These are phyloP conservation scores for Amorpha juglandis DNA, from an alignment of 2,888 invertebrate genomes.

Conservation along the genomic window DNA sequence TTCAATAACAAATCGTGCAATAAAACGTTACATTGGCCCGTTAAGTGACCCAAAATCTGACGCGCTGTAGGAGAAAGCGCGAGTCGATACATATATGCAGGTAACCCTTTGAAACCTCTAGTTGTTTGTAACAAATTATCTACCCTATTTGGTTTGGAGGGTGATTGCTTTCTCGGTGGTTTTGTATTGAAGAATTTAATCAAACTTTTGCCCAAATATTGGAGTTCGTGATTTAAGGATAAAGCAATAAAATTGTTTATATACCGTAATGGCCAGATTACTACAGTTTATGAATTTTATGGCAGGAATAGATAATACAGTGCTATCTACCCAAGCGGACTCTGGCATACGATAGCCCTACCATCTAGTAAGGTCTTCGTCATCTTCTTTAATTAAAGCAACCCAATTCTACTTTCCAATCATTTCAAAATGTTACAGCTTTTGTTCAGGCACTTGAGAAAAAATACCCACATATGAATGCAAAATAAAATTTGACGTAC, in stretches of 20 bases:
- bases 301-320: too few relatives aligned
- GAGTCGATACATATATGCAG: conserved; percentile 47
- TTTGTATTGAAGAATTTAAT: conserved; percentile 15
- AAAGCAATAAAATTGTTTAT: too few relatives aligned
- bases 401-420: neutral
- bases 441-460: neutral
- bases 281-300: too few relatives aligned
- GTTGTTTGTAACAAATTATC: neutral
- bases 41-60: conserved; percentile 61
- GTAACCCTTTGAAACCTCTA: conserved; percentile 27
- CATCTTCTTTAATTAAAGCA: too few relatives aligned
- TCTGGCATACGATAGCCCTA: too few relatives aligned
- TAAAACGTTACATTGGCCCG: conserved; percentile 44
- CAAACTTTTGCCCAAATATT: neutral
- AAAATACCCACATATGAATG: conserved; percentile 15
- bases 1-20: conserved; percentile 40
- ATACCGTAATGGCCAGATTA: too few relatives aligned
- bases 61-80: conserved; percentile 49
- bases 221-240: too few relatives aligned
- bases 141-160: conserved; percentile 1
- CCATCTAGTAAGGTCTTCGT: too few relatives aligned
- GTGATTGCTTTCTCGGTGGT: neutral
- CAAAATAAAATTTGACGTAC: conserved; percentile 18
- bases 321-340: too few relatives aligned
- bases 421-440: conserved; percentile 11